A percentile compares a stretch with the other conserved stretches of the same genome.
Conservation (phyloP, 2,113 vertebrate genomes). For the Paratilapia polleni region DNA sequence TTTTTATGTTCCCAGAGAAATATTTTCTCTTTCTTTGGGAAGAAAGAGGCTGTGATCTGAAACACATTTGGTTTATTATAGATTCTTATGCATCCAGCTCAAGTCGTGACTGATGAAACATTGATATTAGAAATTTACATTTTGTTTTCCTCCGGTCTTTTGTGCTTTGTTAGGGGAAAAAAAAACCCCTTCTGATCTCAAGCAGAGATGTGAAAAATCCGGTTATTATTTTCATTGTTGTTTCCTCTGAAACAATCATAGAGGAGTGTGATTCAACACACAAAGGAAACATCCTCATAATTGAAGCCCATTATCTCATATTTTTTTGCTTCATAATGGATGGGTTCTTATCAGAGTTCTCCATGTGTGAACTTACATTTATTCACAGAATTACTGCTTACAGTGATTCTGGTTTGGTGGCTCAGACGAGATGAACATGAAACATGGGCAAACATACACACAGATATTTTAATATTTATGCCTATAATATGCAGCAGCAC, state of each 20-base stretch:
- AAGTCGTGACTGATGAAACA: constrained; percentile 37
- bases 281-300: constrained; percentile 10
- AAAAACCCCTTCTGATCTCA: background rate
- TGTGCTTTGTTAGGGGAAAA: background rate
- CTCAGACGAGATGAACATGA: background rate
- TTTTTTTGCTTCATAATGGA: constrained; percentile 3
- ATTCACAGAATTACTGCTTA: background rate
- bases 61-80: constrained; percentile 2
- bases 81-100: constrained; percentile 4
- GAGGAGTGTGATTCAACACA: background rate
- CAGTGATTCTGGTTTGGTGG: background rate
- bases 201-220: constrained; percentile 21
- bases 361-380: background rate
- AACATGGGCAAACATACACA: background rate
- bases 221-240: constrained; percentile 12
- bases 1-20: background rate
- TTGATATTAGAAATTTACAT: constrained; percentile 28
- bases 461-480: background rate
- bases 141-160: constrained; percentile 23
- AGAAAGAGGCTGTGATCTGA: constrained; percentile 1
- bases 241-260: constrained; percentile 27
- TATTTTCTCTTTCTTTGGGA: background rate
- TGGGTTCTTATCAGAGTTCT: constrained; percentile 27
- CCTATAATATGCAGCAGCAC: background rate
- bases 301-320: constrained; percentile 32